These are phyloP conservation scores for Paramuricea clavata DNA, from an alignment of 92 coral and sea anemone species.

Conservation along the genomic window DNA sequence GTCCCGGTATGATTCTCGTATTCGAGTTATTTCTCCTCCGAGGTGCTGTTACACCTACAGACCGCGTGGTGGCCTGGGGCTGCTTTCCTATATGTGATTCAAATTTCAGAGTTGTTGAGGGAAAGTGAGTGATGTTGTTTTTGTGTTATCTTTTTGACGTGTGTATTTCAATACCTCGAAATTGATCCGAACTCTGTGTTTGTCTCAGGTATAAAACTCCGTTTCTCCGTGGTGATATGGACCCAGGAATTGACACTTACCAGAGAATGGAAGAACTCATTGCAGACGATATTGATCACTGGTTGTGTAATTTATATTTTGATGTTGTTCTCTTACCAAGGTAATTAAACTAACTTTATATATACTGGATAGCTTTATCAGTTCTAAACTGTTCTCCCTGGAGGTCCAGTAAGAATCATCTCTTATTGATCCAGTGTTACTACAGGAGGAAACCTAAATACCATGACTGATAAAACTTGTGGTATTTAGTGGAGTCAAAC, in stretches of 20 bases:
- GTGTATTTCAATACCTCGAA: too few relatives aligned
- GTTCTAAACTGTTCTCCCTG: background rate
- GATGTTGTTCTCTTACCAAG: conserved; percentile 93
- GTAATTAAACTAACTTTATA: conserved; percentile 40
- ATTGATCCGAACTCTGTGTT: too few relatives aligned
- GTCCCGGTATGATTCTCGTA: conserved; percentile 97
- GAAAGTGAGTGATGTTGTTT: conserved; percentile 79
- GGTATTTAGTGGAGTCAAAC: too few relatives aligned
- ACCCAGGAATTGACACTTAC: conserved; percentile 90
- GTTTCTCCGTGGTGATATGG: conserved; percentile 96
- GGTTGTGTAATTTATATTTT: conserved; percentile 97
- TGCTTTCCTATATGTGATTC: conserved; percentile 97
- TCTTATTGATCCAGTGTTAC: background rate
- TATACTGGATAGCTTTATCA: background rate
- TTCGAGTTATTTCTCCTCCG: conserved; percentile 94
- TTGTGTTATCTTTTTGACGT: too few relatives aligned
- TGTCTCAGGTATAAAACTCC: conserved; percentile 89
- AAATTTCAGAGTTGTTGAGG: conserved; percentile 96
- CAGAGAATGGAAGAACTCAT: conserved; percentile 91
- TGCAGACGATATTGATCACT: conserved; percentile 96
- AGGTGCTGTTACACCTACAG: conserved; percentile 97
- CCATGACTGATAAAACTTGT: too few relatives aligned
- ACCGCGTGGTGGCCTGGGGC: conserved; percentile 99
- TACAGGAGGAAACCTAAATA: too few relatives aligned
- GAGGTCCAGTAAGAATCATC: background rate